Percentiles rank a stretch among this genome's conserved stretches.
phyloP scores from a whole-genome alignment of 2,888 invertebrate genomes.

The Ormyrus rosae region DNA sequence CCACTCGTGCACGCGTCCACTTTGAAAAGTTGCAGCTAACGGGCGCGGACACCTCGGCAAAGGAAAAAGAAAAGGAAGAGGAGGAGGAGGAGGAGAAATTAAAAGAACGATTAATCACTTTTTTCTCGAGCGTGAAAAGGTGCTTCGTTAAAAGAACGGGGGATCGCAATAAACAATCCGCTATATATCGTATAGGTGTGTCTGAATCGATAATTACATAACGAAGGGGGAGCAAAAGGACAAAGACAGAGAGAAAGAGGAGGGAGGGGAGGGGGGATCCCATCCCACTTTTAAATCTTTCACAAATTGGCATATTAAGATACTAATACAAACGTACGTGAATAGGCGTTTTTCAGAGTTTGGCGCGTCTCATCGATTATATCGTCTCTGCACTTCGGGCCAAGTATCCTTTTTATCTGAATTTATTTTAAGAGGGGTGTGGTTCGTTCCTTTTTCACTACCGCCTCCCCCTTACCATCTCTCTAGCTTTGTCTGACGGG shows the following conservation, averaged over 20 bases:
- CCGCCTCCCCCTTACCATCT: background rate
- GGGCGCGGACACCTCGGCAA: no score
- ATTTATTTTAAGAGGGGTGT: conserved; percentile 44
- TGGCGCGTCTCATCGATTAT: conserved; percentile 36
- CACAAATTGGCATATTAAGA: background rate
- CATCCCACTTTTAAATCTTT: conserved; percentile 11
- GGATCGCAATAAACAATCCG: conserved; percentile 31
- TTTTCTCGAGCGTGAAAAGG: conserved; percentile 3
- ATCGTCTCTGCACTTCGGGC: background rate
- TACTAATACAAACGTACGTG: no score
- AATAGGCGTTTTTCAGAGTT: no score
- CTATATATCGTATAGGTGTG: conserved; percentile 22
- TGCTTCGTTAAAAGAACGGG: conserved; percentile 3
- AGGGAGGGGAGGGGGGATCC: background rate
- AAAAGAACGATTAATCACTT: conserved; percentile 23
- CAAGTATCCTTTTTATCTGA: background rate
- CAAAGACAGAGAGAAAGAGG: background rate
- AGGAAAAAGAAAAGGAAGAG: background rate
- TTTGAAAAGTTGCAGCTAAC: no score
- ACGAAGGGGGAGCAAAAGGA: conserved; percentile 13
- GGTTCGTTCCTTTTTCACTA: background rate
- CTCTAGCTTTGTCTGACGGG: no score
- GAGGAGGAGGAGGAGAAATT: no score
- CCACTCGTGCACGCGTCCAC: no score
- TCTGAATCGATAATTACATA: conserved; percentile 51